Evolutionary conservation across 2,888 invertebrate species (phyloP).

Genomic region (Hedychridium roseum): DNA sequence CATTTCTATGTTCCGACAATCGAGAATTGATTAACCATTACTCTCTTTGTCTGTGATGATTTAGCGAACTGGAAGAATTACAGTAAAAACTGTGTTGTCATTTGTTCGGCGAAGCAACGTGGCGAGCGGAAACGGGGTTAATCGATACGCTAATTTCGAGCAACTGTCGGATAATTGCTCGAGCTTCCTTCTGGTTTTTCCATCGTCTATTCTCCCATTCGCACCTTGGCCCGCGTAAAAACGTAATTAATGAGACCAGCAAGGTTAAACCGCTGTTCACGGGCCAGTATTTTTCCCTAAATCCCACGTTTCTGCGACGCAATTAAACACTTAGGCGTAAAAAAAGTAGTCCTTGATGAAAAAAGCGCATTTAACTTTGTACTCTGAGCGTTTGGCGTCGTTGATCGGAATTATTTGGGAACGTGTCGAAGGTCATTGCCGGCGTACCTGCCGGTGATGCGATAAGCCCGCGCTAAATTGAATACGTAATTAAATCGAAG

Average conservation of each 20-base stretch:
- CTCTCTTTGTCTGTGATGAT: too few relatives aligned
- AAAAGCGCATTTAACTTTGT: too few relatives aligned
- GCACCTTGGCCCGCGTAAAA: conserved; percentile 20
- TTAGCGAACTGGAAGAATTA: too few relatives aligned
- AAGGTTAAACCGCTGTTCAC: too few relatives aligned
- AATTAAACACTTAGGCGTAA: too few relatives aligned
- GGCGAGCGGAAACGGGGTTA: conserved; percentile 37
- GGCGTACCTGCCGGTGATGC: conserved; percentile 26
- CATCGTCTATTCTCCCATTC: neutral
- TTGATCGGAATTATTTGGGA: conserved; percentile 17
- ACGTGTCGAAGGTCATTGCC: conserved; percentile 31
- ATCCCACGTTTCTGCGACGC: too few relatives aligned
- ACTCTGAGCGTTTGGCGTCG: too few relatives aligned
- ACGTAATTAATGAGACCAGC: conserved; percentile 49
- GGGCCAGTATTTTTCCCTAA: too few relatives aligned
- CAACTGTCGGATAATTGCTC: conserved; percentile 45
- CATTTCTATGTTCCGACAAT: too few relatives aligned
- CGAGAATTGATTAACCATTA: too few relatives aligned
- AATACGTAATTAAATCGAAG: conserved; percentile 53
- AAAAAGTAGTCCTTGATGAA: too few relatives aligned
- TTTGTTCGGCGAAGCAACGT: conserved; percentile 9
- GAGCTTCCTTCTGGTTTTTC: conserved; percentile 26
- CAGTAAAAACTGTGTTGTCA: too few relatives aligned
- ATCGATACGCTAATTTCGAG: conserved; percentile 49
- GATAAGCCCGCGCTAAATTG: conserved; percentile 43